Evolutionary conservation across 2,113 vertebrate species (phyloP).

Genomic region (Corydoras maculifer): DNA sequence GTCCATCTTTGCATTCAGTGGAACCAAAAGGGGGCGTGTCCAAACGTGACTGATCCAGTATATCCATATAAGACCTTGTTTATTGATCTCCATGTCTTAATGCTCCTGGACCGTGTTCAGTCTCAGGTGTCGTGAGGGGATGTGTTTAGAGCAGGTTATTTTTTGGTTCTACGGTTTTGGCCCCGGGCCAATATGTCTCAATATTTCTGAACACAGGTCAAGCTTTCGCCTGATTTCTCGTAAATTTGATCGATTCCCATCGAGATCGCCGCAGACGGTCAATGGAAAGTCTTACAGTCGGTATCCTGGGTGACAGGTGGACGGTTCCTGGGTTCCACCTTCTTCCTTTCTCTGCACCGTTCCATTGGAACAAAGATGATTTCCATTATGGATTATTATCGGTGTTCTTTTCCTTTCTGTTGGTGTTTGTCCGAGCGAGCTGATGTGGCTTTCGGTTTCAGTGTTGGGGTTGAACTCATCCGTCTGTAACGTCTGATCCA

Average conservation of each 20-base stretch:
- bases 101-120: neutral
- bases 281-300: constrained; percentile 41
- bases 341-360: constrained; percentile 38
- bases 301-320: constrained; percentile 52
- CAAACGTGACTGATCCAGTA: too few species aligned
- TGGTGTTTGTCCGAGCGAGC: constrained; percentile 52
- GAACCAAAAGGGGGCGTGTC: too few species aligned
- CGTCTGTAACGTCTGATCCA: constrained; percentile 64
- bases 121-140: constrained; percentile 5
- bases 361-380: constrained; percentile 43
- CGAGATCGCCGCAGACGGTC: constrained; percentile 45
- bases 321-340: constrained; percentile 42
- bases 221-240: neutral
- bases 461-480: constrained; percentile 66
- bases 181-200: neutral
- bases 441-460: constrained; percentile 61
- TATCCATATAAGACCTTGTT: neutral
- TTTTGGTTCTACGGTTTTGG: constrained; percentile 23
- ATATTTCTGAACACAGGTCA: neutral
- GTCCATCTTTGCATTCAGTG: too few species aligned
- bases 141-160: constrained; percentile 1
- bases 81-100: neutral
- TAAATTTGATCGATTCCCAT: constrained; percentile 37
- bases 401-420: constrained; percentile 39
- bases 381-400: neutral